A percentile compares a stretch with the other conserved stretches of the same genome.
These are phyloP conservation scores for Wasmannia auropunctata DNA, from an alignment of 1,140 invertebrate species.

Conservation along the genomic window DNA sequence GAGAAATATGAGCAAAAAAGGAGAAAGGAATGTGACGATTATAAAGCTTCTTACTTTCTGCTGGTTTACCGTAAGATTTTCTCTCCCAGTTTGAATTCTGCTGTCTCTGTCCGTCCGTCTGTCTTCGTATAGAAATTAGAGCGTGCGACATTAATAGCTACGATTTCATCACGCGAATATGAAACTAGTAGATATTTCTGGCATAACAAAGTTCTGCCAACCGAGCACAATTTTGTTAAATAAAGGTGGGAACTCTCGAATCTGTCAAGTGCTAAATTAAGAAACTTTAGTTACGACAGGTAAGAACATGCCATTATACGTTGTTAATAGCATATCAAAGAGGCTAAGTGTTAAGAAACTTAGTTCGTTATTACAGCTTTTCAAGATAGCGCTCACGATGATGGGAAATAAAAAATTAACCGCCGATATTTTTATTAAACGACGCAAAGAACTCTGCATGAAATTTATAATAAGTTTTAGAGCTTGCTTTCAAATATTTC, in stretches of 20 bases:
- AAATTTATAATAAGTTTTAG: neutral
- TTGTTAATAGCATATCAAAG: slow-evolving; percentile 49
- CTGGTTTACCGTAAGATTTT: neutral
- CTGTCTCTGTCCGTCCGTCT: neutral
- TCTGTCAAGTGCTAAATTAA: slow-evolving; percentile 53
- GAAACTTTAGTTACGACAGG: slow-evolving; percentile 48
- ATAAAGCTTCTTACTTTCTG: neutral
- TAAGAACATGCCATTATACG: slow-evolving; percentile 53
- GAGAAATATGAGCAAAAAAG: neutral
- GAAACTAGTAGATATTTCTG: slow-evolving; percentile 67
- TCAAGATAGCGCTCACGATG: neutral
- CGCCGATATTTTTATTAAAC: neutral
- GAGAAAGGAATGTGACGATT: neutral
- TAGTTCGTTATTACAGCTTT: slow-evolving; percentile 47
- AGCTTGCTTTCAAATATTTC: neutral
- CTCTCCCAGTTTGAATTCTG: neutral
- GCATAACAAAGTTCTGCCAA: slow-evolving; percentile 52
- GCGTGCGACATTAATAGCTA: slow-evolving; percentile 67
- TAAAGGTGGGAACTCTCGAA: slow-evolving; percentile 47
- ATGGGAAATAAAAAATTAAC: slow-evolving; percentile 12
- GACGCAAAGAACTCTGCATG: neutral
- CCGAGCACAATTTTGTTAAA: slow-evolving; percentile 42
- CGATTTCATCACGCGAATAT: slow-evolving; percentile 65
- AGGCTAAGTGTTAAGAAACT: slow-evolving; percentile 19
- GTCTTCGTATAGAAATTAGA: slow-evolving; percentile 62